These are phyloP conservation scores for Busseola fusca DNA, from an alignment of 2,888 invertebrate species.

Conservation along the genomic window DNA sequence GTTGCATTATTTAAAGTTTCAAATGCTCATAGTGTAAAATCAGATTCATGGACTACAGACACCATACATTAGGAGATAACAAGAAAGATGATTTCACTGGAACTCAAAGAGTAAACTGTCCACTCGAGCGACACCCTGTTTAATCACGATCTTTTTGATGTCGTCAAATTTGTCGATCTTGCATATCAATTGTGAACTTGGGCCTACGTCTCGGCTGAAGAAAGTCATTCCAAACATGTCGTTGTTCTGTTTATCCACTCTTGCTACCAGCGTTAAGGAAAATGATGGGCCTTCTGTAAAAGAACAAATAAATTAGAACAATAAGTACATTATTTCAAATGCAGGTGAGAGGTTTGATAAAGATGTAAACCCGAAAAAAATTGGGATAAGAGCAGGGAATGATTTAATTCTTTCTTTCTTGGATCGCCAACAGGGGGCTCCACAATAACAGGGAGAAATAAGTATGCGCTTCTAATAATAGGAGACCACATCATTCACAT, in stretches of 20 bases:
- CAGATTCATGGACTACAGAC: neutral
- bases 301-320: constrained; percentile 24
- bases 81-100: neutral
- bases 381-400: neutral
- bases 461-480: neutral
- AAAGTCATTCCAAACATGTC: constrained; percentile 50
- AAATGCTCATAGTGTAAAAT: neutral
- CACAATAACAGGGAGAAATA: neutral
- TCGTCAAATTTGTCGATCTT: constrained; percentile 46
- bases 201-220: constrained; percentile 23
- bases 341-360: neutral
- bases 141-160: constrained; percentile 55
- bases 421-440: neutral
- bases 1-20: neutral
- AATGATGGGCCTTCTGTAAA: constrained; percentile 43
- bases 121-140: constrained; percentile 56
- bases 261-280: constrained; percentile 46
- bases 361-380: neutral
- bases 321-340: neutral
- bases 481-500: neutral
- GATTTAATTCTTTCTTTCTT: neutral
- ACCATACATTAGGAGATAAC: neutral
- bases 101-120: constrained; percentile 57
- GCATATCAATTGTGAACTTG: constrained; percentile 41
- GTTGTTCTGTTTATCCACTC: neutral